Evolutionary conservation across 1,140 invertebrate genomes (phyloP).

Genomic region (Belonocnema kinseyi): DNA sequence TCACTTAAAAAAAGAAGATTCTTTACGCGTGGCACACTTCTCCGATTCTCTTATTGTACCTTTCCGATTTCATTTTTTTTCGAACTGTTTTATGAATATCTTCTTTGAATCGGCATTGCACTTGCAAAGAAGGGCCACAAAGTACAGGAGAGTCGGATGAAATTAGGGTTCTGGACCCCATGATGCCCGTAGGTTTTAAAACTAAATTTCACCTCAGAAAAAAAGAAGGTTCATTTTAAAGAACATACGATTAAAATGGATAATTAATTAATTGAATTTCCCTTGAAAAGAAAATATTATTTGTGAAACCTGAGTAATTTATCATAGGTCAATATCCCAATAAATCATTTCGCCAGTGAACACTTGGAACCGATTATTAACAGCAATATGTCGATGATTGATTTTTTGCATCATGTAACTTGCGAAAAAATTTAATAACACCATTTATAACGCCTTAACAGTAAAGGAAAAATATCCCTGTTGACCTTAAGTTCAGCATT

Average conservation of each 20-base stretch:
- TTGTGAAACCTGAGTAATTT: background rate
- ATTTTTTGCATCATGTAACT: slow-evolving; percentile 8
- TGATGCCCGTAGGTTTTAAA: background rate
- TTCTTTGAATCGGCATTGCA: background rate
- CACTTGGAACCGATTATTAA: too few species aligned
- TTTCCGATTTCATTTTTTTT: slow-evolving; percentile 31
- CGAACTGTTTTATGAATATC: background rate
- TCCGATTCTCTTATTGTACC: slow-evolving; percentile 64
- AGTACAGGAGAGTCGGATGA: background rate
- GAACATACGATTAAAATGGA: too few species aligned
- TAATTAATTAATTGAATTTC: background rate
- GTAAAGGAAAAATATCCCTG: background rate
- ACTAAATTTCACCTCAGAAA: background rate
- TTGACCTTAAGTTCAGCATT: slow-evolving; percentile 37
- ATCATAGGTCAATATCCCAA: background rate
- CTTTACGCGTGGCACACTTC: slow-evolving; percentile 45
- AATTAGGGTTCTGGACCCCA: slow-evolving; percentile 11
- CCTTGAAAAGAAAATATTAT: background rate
- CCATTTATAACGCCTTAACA: slow-evolving; percentile 15
- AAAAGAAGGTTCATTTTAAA: background rate
- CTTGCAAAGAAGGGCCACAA: background rate
- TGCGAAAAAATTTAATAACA: slow-evolving; percentile 15
- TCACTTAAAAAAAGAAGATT: slow-evolving; percentile 17
- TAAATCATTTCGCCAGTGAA: background rate
- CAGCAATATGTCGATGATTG: background rate